phyloP scores from a whole-genome alignment of 1,140 invertebrate species.

The Dendrolimus kikuchii region DNA sequence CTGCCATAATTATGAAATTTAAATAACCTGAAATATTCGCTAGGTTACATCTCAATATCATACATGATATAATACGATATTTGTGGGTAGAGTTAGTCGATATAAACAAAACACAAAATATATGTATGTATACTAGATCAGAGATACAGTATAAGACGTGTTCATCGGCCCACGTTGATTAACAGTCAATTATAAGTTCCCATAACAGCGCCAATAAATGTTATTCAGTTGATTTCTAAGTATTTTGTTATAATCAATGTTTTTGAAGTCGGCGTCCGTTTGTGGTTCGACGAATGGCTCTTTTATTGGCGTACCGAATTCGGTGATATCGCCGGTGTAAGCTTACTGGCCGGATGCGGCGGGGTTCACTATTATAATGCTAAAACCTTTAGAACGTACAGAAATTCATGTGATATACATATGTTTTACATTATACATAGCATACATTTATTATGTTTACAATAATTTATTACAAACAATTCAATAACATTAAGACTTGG shows the following conservation, averaged over 20 bases:
- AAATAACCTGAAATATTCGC: no score
- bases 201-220: slow-evolving; percentile 63
- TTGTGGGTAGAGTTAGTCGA: no score
- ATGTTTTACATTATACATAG: no score
- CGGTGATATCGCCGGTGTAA: slow-evolving; percentile 42
- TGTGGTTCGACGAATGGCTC: slow-evolving; percentile 48
- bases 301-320: slow-evolving; percentile 68
- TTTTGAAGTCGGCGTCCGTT: slow-evolving; percentile 55
- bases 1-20: no score
- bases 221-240: slow-evolving; percentile 53
- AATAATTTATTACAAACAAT: no score
- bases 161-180: slow-evolving; percentile 32
- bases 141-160: background rate
- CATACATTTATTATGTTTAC: no score
- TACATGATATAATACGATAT: no score
- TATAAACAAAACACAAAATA: no score
- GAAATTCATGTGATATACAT: background rate
- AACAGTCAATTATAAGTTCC: slow-evolving; percentile 61
- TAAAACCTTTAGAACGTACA: background rate
- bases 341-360: slow-evolving; percentile 23
- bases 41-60: no score
- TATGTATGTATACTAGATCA: background rate
- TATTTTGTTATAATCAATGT: slow-evolving; percentile 68
- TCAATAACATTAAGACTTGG: no score
- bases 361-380: slow-evolving; percentile 10